Evolutionary conservation across 2,888 invertebrate genomes (phyloP).

Genomic region (Harpalus rufipes): DNA sequence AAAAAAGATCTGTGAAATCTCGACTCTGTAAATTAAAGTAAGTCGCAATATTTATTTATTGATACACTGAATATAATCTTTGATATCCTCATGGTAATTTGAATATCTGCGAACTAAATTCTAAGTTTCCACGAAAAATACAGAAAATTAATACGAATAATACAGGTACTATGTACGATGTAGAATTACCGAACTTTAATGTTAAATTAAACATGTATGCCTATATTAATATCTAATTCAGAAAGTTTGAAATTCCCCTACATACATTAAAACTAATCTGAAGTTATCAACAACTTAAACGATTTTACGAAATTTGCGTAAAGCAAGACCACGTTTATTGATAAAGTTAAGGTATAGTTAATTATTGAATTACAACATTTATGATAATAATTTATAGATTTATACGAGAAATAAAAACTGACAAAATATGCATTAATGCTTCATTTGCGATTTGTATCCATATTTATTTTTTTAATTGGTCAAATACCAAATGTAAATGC

Average conservation of each 20-base stretch:
- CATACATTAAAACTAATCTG: conserved; percentile 8
- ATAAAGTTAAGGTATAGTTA: not conserved
- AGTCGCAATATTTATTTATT: not conserved
- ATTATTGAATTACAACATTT: not conserved
- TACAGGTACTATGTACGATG: too few species aligned
- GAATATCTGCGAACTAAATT: too few species aligned
- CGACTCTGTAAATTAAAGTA: not conserved
- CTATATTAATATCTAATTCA: conserved; percentile 1
- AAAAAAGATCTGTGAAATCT: too few species aligned
- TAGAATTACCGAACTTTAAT: not conserved
- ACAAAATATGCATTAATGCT: not conserved
- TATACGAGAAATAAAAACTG: not conserved
- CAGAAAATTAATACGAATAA: too few species aligned
- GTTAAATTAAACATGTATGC: not conserved
- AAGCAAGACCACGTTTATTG: conserved; percentile 5
- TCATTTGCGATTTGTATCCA: not conserved
- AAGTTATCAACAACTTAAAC: conserved; percentile 12
- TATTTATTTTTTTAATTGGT: not conserved
- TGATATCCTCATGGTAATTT: too few species aligned
- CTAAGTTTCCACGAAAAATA: too few species aligned
- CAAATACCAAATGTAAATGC: not conserved
- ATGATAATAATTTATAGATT: not conserved
- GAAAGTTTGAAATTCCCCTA: conserved; percentile 4
- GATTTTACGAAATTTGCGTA: conserved; percentile 10
- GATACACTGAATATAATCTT: too few species aligned